Base-by-base conservation (phyloP, 2,888 invertebrate genomes). In the Cenopis cana region DNA sequence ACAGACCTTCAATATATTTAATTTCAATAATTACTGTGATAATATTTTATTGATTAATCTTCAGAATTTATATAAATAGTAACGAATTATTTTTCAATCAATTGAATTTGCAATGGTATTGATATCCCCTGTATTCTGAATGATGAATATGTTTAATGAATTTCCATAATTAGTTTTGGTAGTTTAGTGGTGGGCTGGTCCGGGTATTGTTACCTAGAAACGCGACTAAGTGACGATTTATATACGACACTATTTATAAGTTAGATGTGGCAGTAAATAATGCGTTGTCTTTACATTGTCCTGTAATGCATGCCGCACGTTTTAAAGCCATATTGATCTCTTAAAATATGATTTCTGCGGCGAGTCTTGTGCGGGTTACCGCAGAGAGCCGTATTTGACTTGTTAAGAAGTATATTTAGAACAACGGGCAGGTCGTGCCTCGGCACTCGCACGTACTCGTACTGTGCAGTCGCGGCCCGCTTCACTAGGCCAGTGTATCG, bases 291-390 rank as follows among this genome's bases (percentile, higher is more conserved):
- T 79, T 81, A 85, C 82, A 82, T 82, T 81, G 84, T 86, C 85
- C 83, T 82, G 69, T 82, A 81, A 85, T 80, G 84, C 85, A 81
- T 86, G 82, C 82, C 84, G 83, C 85, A 84, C 80, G 82, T 79
- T 79, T 78, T 82, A 83, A 87, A 88, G 89, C 89, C 90, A 91
- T 90, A 90, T 87, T 92, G 93, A 93, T 93, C 93, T 93, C 92
- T 89, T 87, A 84, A 76, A 82, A 82, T 83, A 80, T 78, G 82
- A 79, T 79, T 79, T 81, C 82, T 84, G 86, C 79, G 78, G 56
- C 57, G 79, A 77, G 78, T 69, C 66, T 67, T 36, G 54, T 9
- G 67, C 72, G 72, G 69, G 77, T 79, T 76, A 73, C 71, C 74
- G 81, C 85, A 82, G 85, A 79, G 82, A 77, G 74, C 77, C 85